phyloP scores from a whole-genome alignment of 2,888 invertebrate genomes.

The Macrophya alboannulata region DNA sequence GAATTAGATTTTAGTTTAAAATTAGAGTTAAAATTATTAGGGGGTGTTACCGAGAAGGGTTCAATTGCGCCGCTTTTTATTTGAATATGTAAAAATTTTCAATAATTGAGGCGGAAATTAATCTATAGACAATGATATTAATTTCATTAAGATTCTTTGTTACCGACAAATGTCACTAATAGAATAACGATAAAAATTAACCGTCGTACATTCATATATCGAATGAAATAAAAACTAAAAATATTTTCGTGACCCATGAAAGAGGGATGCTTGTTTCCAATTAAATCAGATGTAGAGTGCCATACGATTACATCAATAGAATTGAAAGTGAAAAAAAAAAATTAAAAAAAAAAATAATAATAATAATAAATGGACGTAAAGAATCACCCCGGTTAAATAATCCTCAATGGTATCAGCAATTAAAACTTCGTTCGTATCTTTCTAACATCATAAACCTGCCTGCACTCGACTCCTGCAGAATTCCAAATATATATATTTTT shows the following conservation, averaged over 20 bases:
- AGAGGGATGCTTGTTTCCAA: constrained; percentile 11
- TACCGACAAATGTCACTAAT: neutral
- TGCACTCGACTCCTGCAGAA: constrained; percentile 15
- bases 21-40: constrained; percentile 31
- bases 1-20: constrained; percentile 13
- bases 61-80: constrained; percentile 42
- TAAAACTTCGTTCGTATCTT: constrained; percentile 37
- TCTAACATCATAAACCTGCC: constrained; percentile 1
- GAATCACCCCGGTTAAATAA: constrained; percentile 40
- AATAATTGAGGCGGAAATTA: neutral
- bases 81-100: constrained; percentile 22
- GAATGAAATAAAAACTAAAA: neutral
- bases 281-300: neutral
- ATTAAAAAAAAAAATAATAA: constrained; percentile 37
- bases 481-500: constrained; percentile 14
- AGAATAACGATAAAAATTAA: neutral
- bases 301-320: constrained; percentile 19
- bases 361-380: constrained; percentile 59
- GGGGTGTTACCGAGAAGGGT: constrained; percentile 45
- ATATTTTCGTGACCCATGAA: neutral
- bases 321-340: constrained; percentile 24
- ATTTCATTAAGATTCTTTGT: neutral
- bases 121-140: neutral
- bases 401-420: constrained; percentile 47
- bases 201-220: too few relatives aligned